Conservation (phyloP, 2,113 vertebrate species). For the Heptranchias perlo region DNA sequence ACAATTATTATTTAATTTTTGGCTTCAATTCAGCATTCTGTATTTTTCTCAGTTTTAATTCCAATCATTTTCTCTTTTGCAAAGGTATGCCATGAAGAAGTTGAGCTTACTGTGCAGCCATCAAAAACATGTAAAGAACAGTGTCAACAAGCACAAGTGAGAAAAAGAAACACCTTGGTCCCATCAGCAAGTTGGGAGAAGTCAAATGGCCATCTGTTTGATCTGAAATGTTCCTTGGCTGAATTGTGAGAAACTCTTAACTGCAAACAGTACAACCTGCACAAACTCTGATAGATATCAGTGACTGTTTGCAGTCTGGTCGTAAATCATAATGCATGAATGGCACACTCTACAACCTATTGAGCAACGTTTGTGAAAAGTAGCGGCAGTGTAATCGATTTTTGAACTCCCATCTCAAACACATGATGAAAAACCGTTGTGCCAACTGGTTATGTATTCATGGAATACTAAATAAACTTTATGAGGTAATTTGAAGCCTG, state of each 20-base stretch:
- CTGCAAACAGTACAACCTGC: constrained; percentile 23
- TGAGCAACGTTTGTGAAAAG: constrained; percentile 38
- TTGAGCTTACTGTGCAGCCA: background rate
- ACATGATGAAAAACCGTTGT: constrained; percentile 64
- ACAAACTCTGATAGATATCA: constrained; percentile 37
- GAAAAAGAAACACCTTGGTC: background rate
- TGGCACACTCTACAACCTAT: constrained; percentile 39
- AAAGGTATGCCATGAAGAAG: background rate
- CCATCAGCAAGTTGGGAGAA: constrained; percentile 22
- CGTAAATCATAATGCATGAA: constrained; percentile 43
- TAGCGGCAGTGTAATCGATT: background rate
- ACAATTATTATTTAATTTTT: background rate
- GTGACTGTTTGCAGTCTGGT: constrained; percentile 37
- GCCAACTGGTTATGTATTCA: constrained; percentile 77
- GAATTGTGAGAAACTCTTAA: constrained; percentile 25
- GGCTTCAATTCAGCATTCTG: background rate
- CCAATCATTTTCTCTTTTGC: constrained; percentile 6
- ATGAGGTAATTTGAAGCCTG: constrained; percentile 78
- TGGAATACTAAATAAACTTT: constrained; percentile 82
- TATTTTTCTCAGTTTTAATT: background rate
- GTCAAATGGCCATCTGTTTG: constrained; percentile 22
- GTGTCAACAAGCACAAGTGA: background rate
- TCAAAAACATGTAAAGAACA: constrained; percentile 10
- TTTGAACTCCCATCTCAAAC: constrained; percentile 41
- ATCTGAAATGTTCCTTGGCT: constrained; percentile 33